Conservation (phyloP, 2,888 invertebrate genomes). For the Phyllotreta striolata region DNA sequence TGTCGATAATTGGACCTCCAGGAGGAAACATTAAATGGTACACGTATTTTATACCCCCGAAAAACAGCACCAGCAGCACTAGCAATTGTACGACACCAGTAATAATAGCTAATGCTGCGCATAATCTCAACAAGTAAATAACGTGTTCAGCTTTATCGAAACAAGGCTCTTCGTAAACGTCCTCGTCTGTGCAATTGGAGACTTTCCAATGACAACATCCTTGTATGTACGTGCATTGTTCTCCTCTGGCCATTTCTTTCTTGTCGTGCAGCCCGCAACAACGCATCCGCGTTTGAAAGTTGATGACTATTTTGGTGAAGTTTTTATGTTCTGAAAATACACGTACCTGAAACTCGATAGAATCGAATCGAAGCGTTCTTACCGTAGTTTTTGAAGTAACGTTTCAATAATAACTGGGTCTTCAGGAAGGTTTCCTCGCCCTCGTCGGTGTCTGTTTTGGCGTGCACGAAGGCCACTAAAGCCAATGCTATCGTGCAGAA, state of each 20-base stretch:
- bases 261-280: constrained; percentile 31
- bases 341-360: neutral
- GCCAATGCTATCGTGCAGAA: constrained; percentile 9
- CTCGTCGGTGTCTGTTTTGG: neutral
- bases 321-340: neutral
- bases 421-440: neutral
- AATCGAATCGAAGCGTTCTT: neutral
- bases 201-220: constrained; percentile 27
- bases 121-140: constrained; percentile 8
- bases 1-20: constrained; percentile 8
- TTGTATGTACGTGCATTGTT: neutral
- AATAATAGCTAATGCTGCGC: constrained; percentile 14
- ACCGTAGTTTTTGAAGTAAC: neutral
- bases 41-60: constrained; percentile 8
- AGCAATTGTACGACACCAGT: constrained; percentile 4
- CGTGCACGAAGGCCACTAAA: constrained; percentile 1
- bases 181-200: constrained; percentile 15
- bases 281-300: constrained; percentile 18
- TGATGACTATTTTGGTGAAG: constrained; percentile 9
- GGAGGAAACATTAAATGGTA: constrained; percentile 12
- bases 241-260: constrained; percentile 10
- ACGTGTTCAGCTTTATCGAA: constrained; percentile 7
- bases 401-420: neutral
- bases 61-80: constrained; percentile 6
- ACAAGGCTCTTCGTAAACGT: constrained; percentile 16